phyloP scores from a whole-genome alignment of 2,113 vertebrate species.

The Bos indicus region DNA sequence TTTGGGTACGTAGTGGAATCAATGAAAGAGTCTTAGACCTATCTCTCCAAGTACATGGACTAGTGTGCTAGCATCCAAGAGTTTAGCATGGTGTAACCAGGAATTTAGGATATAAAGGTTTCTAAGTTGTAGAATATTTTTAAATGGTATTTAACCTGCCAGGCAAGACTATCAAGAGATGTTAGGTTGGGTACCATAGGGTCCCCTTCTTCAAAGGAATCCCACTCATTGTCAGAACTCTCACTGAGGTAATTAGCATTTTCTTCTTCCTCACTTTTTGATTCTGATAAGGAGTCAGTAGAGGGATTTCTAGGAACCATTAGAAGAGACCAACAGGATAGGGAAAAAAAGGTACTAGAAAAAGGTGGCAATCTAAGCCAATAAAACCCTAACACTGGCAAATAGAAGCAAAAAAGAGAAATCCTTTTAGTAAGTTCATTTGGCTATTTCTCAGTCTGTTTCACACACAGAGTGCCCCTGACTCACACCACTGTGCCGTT shows the following conservation, averaged over 20 bases:
- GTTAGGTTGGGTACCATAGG: not conserved
- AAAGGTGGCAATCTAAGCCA: slow-evolving; percentile 24
- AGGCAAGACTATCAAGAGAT: slow-evolving; percentile 45
- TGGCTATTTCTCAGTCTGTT: not conserved
- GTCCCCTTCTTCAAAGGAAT: slow-evolving; percentile 46
- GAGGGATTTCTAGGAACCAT: slow-evolving; percentile 49
- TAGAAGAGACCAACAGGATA: not conserved
- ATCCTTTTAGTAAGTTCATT: slow-evolving; percentile 2
- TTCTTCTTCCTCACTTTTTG: slow-evolving; percentile 45
- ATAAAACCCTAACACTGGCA: not conserved
- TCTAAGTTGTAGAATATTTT: slow-evolving; percentile 48
- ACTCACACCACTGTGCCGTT: not conserved
- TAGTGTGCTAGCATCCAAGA: slow-evolving; percentile 32
- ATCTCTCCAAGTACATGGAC: slow-evolving; percentile 34
- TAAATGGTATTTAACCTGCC: slow-evolving; percentile 55
- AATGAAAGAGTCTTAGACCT: slow-evolving; percentile 45
- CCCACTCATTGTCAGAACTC: slow-evolving; percentile 13
- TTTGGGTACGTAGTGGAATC: slow-evolving; percentile 43
- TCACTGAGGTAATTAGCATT: not conserved
- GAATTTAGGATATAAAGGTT: slow-evolving; percentile 43
- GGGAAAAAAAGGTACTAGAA: not conserved
- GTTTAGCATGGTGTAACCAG: slow-evolving; percentile 43
- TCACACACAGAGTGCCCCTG: not conserved
- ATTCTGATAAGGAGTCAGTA: slow-evolving; percentile 26
- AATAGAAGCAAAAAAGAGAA: slow-evolving; percentile 24